A percentile compares a stretch with the other conserved stretches of the same genome.
These are phyloP conservation scores for Propithecus deckenii DNA, from an alignment of 2,797 vertebrate species.

Conservation along the genomic window DNA sequence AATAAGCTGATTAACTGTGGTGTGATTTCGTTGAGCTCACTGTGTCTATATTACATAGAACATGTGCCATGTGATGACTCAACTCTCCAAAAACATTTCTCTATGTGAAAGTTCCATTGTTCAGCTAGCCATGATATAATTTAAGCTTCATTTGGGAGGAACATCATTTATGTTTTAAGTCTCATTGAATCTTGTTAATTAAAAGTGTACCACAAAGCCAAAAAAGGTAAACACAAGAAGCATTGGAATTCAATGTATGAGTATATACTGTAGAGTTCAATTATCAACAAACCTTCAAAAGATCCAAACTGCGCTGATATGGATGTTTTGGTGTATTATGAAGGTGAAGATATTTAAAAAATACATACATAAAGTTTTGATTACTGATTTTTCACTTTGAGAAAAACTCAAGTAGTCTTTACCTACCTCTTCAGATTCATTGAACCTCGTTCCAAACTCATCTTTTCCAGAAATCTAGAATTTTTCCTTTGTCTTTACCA, in stretches of 20 bases:
- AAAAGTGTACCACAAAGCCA: neutral
- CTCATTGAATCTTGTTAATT: neutral
- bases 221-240: neutral
- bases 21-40: neutral
- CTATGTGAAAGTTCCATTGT: neutral
- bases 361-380: neutral
- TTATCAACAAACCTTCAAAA: neutral
- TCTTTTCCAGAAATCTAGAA: neutral
- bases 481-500: neutral
- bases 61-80: neutral
- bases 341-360: neutral
- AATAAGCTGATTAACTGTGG: neutral
- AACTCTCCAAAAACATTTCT: neutral
- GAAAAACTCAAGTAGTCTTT: neutral
- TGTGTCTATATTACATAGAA: neutral
- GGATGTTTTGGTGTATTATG: neutral
- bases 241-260: neutral
- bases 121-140: neutral
- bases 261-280: neutral
- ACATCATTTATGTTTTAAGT: slow-evolving; percentile 2
- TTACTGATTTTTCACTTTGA: neutral
- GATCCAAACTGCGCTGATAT: neutral
- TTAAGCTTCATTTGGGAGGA: neutral
- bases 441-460: neutral
- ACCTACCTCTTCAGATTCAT: neutral